Evolutionary conservation across 2,888 invertebrate species (phyloP).

Genomic region (Aporophyla nigra): DNA sequence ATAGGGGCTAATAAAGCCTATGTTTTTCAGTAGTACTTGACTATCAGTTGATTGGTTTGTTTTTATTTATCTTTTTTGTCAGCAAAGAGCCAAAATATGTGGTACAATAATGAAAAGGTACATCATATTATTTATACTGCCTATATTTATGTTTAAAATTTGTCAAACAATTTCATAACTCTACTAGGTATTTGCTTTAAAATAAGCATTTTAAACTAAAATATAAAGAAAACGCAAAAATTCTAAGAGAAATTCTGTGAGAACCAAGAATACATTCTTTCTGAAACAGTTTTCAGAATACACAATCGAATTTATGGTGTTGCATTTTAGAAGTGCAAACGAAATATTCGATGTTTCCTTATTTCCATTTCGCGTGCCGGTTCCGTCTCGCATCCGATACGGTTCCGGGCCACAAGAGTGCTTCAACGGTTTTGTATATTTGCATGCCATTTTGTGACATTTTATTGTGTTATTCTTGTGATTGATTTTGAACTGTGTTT

Average conservation of each 20-base stretch:
- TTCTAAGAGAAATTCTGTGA: not conserved
- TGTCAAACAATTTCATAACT: not conserved
- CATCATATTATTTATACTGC: too few relatives aligned
- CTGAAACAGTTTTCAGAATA: slow-evolving; percentile 6
- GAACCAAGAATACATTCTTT: not conserved
- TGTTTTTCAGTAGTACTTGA: too few relatives aligned
- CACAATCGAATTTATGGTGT: slow-evolving; percentile 14
- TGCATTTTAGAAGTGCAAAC: slow-evolving; percentile 31
- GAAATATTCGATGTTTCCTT: slow-evolving; percentile 44
- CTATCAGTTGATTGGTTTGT: not conserved
- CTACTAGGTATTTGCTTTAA: not conserved
- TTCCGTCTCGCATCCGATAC: slow-evolving; percentile 35
- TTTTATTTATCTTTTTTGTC: too few relatives aligned
- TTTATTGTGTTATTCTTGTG: slow-evolving; percentile 5
- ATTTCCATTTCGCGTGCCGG: slow-evolving; percentile 45
- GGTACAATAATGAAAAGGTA: not conserved
- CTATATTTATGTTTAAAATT: not conserved
- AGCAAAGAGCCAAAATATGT: not conserved
- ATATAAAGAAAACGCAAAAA: too few relatives aligned
- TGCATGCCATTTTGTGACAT: slow-evolving; percentile 18
- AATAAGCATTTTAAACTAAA: too few relatives aligned
- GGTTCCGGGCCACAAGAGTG: slow-evolving; percentile 21
- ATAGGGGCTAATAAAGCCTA: too few relatives aligned
- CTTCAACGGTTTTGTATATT: slow-evolving; percentile 25
- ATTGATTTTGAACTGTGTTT: not conserved